Conservation (phyloP, 2,888 invertebrate species). For the Leptura quadrifasciata region DNA sequence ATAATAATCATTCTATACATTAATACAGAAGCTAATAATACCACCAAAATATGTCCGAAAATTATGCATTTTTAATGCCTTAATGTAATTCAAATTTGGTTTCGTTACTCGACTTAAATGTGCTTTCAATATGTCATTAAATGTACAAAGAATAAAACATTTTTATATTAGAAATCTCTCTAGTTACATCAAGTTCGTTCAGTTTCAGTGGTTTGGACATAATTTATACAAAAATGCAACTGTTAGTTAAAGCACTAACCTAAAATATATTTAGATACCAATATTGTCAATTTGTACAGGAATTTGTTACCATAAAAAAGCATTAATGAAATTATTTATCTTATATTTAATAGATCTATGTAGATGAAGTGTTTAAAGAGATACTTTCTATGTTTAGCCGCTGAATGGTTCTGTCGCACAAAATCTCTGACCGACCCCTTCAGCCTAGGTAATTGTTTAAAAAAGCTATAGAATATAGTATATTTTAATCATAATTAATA, state of each 20-base stretch:
- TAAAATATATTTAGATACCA: constrained; percentile 68
- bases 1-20: constrained; percentile 12
- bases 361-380: constrained; percentile 5
- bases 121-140: background rate
- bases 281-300: constrained; percentile 70
- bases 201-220: constrained; percentile 8
- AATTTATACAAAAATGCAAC: constrained; percentile 55
- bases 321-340: constrained; percentile 36
- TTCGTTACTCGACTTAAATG: background rate
- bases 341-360: constrained; percentile 22
- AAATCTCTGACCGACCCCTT: background rate
- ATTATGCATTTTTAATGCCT: background rate
- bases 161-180: background rate
- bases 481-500: background rate
- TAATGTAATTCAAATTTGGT: background rate
- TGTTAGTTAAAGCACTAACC: constrained; percentile 64
- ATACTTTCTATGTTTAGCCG: constrained; percentile 1
- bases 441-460: background rate
- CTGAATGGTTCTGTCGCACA: background rate
- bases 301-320: constrained; percentile 46
- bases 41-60: background rate
- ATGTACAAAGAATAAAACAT: background rate
- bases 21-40: background rate
- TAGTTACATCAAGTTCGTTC: background rate
- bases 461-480: background rate